Evolutionary conservation across 1,140 invertebrate species (phyloP), one percentile per base, ranked within the genome.

Genomic region (Latrodectus geometricus): DNA sequence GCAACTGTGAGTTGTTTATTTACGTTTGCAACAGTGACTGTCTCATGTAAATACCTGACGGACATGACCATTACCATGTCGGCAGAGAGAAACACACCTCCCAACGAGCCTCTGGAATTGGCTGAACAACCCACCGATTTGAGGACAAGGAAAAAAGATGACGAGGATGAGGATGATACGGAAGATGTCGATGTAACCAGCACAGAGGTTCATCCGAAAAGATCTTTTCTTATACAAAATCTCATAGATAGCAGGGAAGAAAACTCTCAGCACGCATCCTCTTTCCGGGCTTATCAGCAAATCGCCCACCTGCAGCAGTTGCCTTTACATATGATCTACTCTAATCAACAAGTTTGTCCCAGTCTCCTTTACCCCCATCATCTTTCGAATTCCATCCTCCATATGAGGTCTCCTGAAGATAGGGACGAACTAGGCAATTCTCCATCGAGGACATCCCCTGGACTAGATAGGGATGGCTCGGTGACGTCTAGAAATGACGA

Each of bases 1-100:
- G 54, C 54, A 61, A 8, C 2, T 61, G 54, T 17, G 54, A 61
- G 11, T 61, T 61, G 11, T 61, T 14, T 61, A 3, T 61, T 61
- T 61, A 17, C 54, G 54, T 14, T 61, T 61, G 54, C 17, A 61
- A 1, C 54, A 4, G 17, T 4, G 54, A 61, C 11, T 1, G 54
- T 35, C 54, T 5, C 35, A 35, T 35, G n/a, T n/a, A 61, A 17
- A 14, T 61, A 65, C 76, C n/a, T 15, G 11, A 70, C 72, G 83
- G 83, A 86, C 66, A 86, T 86, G 83, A 86, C 83, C 65, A 73
- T 86, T n/a, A 86, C 83, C 83, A 86, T 86, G 83, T 86, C 83
- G n/a, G n/a, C 65, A 14, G 83, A 86, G 23, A 50, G 65, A 66
- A 76, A 23, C 49, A 61, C 69, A 8, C 56, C 75, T n/a, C 21